Percentiles rank a stretch among this genome's conserved stretches.
Evolutionary conservation across 23 tunicate species (phyloP).

Genomic region (Botrylloides violaceus): DNA sequence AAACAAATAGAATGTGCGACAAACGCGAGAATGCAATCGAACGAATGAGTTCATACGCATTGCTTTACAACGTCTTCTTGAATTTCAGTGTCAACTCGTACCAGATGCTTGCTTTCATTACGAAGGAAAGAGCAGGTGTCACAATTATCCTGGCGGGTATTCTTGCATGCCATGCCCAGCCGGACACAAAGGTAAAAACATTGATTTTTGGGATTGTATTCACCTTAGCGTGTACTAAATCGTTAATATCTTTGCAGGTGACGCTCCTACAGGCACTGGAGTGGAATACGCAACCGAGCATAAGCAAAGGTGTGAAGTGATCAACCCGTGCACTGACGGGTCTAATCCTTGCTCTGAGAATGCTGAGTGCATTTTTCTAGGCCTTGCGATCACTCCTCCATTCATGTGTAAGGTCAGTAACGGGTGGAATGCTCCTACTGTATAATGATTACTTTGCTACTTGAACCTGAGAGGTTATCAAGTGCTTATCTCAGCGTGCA

Average conservation of each 20-base stretch:
- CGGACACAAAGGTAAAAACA: slow-evolving; percentile 58
- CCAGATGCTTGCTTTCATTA: slow-evolving; percentile 75
- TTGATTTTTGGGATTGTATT: background rate
- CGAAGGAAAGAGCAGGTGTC: slow-evolving; percentile 72
- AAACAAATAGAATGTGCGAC: background rate
- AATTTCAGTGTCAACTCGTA: slow-evolving; percentile 66
- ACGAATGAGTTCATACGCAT: background rate
- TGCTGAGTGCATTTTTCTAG: slow-evolving; percentile 73
- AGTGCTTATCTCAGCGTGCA: too few relatives aligned
- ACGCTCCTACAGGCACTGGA: slow-evolving; percentile 57
- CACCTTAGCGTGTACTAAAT: background rate
- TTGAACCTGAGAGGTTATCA: too few relatives aligned
- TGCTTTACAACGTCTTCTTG: background rate
- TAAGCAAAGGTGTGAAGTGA: slow-evolving; percentile 61
- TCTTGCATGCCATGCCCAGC: slow-evolving; percentile 75
- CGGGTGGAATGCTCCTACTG: too few relatives aligned
- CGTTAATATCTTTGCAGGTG: slow-evolving; percentile 34
- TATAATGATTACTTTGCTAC: too few relatives aligned
- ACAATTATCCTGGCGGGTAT: slow-evolving; percentile 67
- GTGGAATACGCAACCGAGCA: slow-evolving; percentile 44
- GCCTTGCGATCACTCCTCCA: slow-evolving; percentile 45
- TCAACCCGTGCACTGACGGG: slow-evolving; percentile 60
- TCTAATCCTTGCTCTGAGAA: slow-evolving; percentile 55
- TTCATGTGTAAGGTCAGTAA: slow-evolving; percentile 73
- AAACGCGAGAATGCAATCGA: background rate